Evolutionary conservation across 1,140 invertebrate genomes (phyloP), one percentile per base, ranked within the genome.

Genomic region (Elysia chlorotica): DNA sequence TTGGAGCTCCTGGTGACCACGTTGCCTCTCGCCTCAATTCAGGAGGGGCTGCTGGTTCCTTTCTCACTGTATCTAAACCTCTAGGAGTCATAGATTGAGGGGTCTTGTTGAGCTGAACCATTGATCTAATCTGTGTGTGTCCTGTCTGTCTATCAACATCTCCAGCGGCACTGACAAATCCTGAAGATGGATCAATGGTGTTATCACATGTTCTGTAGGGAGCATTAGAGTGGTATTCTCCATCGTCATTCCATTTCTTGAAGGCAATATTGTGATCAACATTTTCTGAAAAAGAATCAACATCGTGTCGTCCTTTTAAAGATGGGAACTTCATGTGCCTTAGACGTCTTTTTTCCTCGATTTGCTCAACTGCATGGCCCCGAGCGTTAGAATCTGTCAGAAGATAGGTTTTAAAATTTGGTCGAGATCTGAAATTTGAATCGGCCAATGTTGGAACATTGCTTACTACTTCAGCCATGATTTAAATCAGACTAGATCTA

Each of bases 241-340:
- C 84, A 25, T 82, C 81, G 71, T 87, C 84, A 71, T 87, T 85
- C 79, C 79, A 85, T 65, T 68, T 68, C 69, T 80, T 83, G 61
- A 79, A 41, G 2, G 28, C 35, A 37, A 6, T 63, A 28, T 74
- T 75, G 21, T 78, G 67, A 38, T 76, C 73, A 25, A 77, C 54
- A 35, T 75, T 77, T 48, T 75, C 73, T 62, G 85, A 79, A 54
- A 85, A 86, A 14, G 82, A 83, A 63, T 83, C 81, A 10, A 81
- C 77, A 74, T 83, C 81, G 48, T 74, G 75, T 53, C 75, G 74
- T 10, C 84, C 83, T 36, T 53, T 77, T 10, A 85, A 53, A 19
- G 80, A 76, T 10, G 85, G 85, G 63, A 87, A 85, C 76, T 85
- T 86, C 82, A 82, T 83, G 19, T 85, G 83, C 19, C 84, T 74